Conservation (phyloP, 2,888 invertebrate species). For the Andrena fulva region DNA sequence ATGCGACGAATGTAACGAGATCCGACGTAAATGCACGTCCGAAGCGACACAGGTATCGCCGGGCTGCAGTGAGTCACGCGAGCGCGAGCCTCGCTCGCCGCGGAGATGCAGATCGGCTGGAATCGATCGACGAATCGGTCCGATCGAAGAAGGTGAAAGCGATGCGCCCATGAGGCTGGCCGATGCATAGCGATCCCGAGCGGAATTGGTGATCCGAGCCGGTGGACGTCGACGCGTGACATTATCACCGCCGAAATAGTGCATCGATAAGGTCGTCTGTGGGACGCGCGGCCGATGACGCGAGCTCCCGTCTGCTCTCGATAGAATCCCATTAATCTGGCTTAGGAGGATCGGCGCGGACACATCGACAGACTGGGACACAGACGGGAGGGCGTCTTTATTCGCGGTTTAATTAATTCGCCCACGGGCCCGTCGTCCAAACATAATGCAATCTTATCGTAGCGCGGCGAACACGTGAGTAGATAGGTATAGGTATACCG, state of each 20-base stretch:
- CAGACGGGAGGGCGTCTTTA: slow-evolving; percentile 44
- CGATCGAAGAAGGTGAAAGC: slow-evolving; percentile 51
- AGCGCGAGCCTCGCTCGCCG: slow-evolving; percentile 10
- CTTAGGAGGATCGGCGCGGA: slow-evolving; percentile 69
- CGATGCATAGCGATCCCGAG: slow-evolving; percentile 33
- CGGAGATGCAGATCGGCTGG: slow-evolving; percentile 17
- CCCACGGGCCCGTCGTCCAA: slow-evolving; percentile 30
- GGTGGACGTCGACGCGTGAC: slow-evolving; percentile 59
- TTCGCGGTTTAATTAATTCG: slow-evolving; percentile 53
- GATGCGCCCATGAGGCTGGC: background rate
- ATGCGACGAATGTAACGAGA: slow-evolving; percentile 36
- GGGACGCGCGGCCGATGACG: slow-evolving; percentile 79
- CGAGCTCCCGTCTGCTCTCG: slow-evolving; percentile 74
- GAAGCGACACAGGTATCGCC: slow-evolving; percentile 28
- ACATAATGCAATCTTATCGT: slow-evolving; percentile 69
- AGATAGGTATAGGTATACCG: too few relatives aligned
- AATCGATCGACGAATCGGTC: slow-evolving; percentile 42
- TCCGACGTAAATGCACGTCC: slow-evolving; percentile 18
- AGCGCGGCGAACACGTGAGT: slow-evolving; percentile 40
- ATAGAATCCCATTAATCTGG: slow-evolving; percentile 82
- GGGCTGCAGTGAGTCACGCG: slow-evolving; percentile 28
- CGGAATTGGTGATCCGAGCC: slow-evolving; percentile 54
- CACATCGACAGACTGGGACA: slow-evolving; percentile 31
- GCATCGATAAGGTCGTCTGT: slow-evolving; percentile 78
- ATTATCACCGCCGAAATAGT: slow-evolving; percentile 74